Evolutionary conservation across 2,888 invertebrate species (phyloP).

Genomic region (Cacoxenus indagator): DNA sequence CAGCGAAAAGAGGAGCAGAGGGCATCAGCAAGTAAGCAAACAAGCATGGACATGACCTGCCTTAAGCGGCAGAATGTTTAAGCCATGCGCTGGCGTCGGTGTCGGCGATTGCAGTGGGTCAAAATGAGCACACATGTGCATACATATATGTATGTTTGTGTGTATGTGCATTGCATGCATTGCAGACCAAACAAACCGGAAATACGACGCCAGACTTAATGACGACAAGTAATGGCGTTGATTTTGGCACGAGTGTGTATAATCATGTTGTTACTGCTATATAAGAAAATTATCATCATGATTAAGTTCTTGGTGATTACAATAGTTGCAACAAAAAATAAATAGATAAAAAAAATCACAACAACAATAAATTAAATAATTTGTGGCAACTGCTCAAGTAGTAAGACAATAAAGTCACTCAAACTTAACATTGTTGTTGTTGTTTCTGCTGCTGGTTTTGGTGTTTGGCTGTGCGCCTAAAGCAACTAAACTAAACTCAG

Average conservation of each 20-base stretch:
- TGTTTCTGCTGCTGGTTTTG: too few relatives aligned
- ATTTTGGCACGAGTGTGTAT: background rate
- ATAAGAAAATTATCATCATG: background rate
- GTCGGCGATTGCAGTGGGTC: constrained; percentile 17
- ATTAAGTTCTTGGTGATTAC: background rate
- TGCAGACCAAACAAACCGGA: constrained; percentile 33
- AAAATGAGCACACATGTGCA: too few relatives aligned
- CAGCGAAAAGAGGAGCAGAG: constrained; percentile 22
- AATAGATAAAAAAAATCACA: too few relatives aligned
- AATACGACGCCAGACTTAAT: constrained; percentile 42
- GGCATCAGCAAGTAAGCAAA: background rate
- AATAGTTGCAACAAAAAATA: background rate
- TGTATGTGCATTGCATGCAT: constrained; percentile 19
- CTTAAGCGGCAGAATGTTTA: constrained; percentile 39
- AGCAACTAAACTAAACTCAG: too few relatives aligned
- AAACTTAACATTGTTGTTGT: too few relatives aligned
- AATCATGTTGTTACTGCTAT: background rate
- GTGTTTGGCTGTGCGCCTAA: too few relatives aligned
- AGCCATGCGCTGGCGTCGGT: constrained; percentile 4
- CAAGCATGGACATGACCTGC: constrained; percentile 44
- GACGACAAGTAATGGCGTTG: constrained; percentile 28
- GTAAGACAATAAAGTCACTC: too few relatives aligned
- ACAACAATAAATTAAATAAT: too few relatives aligned
- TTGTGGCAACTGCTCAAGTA: too few relatives aligned
- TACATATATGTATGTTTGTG: constrained; percentile 33